phyloP scores from a whole-genome alignment of 2,797 vertebrate species.

The Hemibagrus guttatus region DNA sequence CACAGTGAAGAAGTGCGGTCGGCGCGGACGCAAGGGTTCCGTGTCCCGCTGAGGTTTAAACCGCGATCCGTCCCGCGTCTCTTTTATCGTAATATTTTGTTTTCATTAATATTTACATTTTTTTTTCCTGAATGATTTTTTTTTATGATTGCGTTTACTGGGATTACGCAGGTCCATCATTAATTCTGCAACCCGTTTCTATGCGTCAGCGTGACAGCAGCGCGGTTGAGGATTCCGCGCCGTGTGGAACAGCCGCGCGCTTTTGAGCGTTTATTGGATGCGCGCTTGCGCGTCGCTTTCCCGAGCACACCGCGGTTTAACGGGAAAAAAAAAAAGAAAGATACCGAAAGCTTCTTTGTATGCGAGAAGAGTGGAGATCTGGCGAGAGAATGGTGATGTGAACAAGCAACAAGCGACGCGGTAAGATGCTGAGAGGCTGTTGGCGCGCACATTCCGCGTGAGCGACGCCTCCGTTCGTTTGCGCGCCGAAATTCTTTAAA shows the following conservation, averaged over 20 bases:
- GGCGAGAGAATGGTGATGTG: conserved; percentile 37
- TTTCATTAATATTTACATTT: neutral
- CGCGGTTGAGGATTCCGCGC: neutral
- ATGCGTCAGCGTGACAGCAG: conserved; percentile 18
- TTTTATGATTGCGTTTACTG: neutral
- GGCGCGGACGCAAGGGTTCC: neutral
- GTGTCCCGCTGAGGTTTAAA: neutral
- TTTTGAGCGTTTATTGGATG: neutral
- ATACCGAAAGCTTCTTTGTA: neutral
- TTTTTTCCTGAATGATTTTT: neutral
- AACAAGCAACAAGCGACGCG: conserved; percentile 74
- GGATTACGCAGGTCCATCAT: conserved; percentile 28
- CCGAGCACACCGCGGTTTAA: neutral
- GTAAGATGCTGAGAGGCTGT: conserved; percentile 44
- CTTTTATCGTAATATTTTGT: neutral
- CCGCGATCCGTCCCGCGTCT: neutral
- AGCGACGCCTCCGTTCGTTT: conserved; percentile 54
- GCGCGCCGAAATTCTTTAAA: conserved; percentile 16
- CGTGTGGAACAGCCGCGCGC: conserved; percentile 12
- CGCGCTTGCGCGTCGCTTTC: conserved; percentile 4
- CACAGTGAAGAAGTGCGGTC: neutral
- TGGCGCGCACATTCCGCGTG: conserved; percentile 58
- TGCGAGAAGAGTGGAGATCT: conserved; percentile 1
- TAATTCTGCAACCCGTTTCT: conserved; percentile 26
- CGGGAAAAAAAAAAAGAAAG: too few species aligned